Conservation (phyloP, 2,888 invertebrate species). For the Ischnura elegans region DNA sequence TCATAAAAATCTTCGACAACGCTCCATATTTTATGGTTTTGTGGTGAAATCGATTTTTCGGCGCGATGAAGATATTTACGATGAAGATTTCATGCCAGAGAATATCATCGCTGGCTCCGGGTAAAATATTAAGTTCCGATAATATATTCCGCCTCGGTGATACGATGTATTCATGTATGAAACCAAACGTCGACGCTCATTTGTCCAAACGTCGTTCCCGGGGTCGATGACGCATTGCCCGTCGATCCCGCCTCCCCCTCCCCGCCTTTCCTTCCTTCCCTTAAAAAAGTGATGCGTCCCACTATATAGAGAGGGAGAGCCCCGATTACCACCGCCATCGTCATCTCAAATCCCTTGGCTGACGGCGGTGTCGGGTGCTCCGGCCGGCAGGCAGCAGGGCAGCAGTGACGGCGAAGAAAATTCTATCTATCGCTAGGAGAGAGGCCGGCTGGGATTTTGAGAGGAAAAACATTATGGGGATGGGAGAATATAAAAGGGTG, state of each 20-base stretch:
- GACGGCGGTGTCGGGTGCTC: not conserved
- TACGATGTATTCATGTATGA: conserved; percentile 41
- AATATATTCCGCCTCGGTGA: not conserved
- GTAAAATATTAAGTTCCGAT: not conserved
- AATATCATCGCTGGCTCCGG: not conserved
- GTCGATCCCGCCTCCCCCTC: not conserved
- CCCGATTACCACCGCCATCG: not conserved
- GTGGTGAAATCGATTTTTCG: not conserved
- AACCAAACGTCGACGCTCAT: conserved; percentile 41
- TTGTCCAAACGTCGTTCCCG: conserved; percentile 28
- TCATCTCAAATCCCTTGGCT: not conserved
- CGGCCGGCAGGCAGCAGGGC: not conserved
- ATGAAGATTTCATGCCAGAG: not conserved
- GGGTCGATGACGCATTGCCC: not conserved
- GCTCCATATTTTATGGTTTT: too few relatives aligned
- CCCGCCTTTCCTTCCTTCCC: not conserved
- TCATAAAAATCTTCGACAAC: too few relatives aligned
- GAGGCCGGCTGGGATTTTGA: not conserved
- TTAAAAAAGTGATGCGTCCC: not conserved
- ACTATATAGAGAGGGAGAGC: not conserved
- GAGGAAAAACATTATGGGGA: not conserved
- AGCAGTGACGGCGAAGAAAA: not conserved
- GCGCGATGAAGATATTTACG: not conserved
- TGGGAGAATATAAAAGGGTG: not conserved
- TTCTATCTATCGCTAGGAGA: not conserved